Base-by-base conservation (phyloP, 2,113 vertebrate species). In the Carettochelys insculpta region DNA sequence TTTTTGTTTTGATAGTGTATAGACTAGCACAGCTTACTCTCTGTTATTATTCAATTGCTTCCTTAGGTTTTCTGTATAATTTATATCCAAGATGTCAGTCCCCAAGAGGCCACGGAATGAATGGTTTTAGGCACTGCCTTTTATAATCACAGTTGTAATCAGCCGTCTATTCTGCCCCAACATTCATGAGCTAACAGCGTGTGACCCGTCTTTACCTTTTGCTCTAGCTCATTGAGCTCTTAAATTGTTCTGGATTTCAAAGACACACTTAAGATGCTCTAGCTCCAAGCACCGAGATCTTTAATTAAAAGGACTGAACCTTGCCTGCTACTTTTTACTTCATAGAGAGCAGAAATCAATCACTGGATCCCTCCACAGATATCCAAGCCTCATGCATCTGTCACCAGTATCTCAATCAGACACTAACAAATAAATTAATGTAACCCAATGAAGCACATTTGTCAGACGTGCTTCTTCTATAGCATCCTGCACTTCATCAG, bases 251-350 rank as follows among this genome's bases (percentile, higher is more conserved):
- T 11, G 10, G 2, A 7, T 41, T 48, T 52, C 14, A 79, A 61
- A 45, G 47, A 1, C 5, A 19, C 2, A 6, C 5, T 65, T 45
- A 68, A 3, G 3, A 52, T 43, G 12, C 1, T 45, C 71, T 22
- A 29, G 24, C 2, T 85, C 1, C 24, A 83, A 34, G 6, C 6
- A 53, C 27, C 41, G 48, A 90, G 16, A 8, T 5, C 11, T 82
- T 83, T 50, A 58, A 27, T 16, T 54, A 92, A n/a, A 51, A 92
- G 17, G 12, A 61, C 8, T 5, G 43, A 80, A 58, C 8, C 85
- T 25, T 0, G 0, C 58, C 79, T 83, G n/a, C 19, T 83, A 14
- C 12, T 51, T 1, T 82, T 87, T 75, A 25, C 5, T 92, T 77
- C 81, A 58, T 31, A 89, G 24, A 0, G 0, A 1, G 6, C 20